Percentiles rank a stretch among this genome's conserved stretches.
Conservation (phyloP, 2,113 vertebrate species). For the Meriones unguiculatus region DNA sequence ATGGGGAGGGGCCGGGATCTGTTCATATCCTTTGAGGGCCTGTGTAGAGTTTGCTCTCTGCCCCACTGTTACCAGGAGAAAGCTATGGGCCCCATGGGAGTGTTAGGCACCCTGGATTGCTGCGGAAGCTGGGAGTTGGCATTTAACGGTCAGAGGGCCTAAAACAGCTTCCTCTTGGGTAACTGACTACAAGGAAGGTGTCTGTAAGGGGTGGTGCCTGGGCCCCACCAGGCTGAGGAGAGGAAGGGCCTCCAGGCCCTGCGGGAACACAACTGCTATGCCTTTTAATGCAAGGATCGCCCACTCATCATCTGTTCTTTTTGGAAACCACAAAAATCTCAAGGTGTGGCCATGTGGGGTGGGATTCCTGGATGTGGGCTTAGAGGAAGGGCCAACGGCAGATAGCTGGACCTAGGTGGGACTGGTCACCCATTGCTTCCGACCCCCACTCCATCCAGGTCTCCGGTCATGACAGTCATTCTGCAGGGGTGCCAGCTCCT, state of each 20-base stretch:
- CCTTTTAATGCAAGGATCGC: neutral
- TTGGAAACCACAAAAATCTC: neutral
- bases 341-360: neutral
- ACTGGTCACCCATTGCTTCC: neutral
- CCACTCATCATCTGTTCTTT: neutral
- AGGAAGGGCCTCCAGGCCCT: neutral
- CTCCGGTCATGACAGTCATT: neutral
- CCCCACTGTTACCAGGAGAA: neutral
- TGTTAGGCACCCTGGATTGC: neutral
- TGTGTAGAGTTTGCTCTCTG: neutral
- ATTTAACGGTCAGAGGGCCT: constrained; percentile 71
- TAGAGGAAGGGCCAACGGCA: neutral
- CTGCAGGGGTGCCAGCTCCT: constrained; percentile 92
- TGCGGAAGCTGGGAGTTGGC: constrained; percentile 71
- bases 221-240: neutral
- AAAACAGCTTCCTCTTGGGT: constrained; percentile 75
- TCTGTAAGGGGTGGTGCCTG: neutral
- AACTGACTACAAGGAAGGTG: constrained; percentile 52
- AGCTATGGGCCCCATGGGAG: neutral
- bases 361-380: neutral
- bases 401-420: neutral
- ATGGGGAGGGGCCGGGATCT: too few species aligned
- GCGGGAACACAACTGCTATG: neutral
- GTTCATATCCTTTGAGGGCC: neutral
- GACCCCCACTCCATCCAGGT: neutral